phyloP scores from a whole-genome alignment of 2,113 vertebrate species.

The Hyperoodon ampullatus region DNA sequence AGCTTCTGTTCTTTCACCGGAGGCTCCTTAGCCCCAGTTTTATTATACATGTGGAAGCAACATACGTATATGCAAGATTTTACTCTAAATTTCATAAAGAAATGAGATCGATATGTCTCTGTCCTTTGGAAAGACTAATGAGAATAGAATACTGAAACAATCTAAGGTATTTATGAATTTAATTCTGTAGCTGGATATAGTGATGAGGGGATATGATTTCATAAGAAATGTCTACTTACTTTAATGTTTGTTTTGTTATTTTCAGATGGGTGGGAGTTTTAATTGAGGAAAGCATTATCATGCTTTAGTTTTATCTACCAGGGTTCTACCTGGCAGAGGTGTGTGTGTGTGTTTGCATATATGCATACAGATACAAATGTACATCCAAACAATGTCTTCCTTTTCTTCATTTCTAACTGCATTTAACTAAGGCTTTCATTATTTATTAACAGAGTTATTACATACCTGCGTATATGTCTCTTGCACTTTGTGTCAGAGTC shows the following conservation, averaged over 20 bases:
- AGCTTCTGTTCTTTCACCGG: neutral
- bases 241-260: neutral
- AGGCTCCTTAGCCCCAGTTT: neutral
- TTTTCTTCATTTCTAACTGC: neutral
- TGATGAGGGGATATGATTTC: neutral
- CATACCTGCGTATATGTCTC: rapidly evolving
- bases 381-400: neutral
- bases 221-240: neutral
- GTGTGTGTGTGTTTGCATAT: neutral
- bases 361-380: neutral
- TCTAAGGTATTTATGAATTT: neutral
- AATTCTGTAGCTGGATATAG: neutral
- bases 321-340: neutral
- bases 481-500: too few species aligned
- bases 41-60: neutral
- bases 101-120: neutral
- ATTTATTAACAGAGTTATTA: neutral
- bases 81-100: neutral
- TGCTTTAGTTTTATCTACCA: neutral
- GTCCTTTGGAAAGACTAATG: neutral
- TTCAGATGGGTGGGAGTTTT: neutral
- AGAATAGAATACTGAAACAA: neutral
- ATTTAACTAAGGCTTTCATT: neutral
- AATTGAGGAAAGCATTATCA: neutral
- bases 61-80: neutral